Evolutionary conservation across 2,113 vertebrate genomes (phyloP).

Genomic region (Cyphomyrus plagiostoma): DNA sequence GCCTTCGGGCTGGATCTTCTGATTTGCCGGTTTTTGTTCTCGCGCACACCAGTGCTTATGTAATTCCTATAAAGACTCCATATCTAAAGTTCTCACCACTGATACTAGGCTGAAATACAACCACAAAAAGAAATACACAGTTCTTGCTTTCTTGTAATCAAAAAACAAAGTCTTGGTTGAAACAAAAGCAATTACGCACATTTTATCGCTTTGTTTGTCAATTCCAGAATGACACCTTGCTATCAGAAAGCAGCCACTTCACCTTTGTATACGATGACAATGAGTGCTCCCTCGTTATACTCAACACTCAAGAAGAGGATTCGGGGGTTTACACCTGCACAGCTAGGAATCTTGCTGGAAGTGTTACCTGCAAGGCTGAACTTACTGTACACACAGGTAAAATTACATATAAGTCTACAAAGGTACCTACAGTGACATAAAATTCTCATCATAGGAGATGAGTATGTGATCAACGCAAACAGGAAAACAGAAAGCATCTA

Average conservation of each 20-base stretch:
- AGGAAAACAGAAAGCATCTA: not conserved
- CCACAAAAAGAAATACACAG: not conserved
- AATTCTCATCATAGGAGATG: not conserved
- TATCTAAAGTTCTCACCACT: not conserved
- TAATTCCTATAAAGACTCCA: conserved; percentile 13
- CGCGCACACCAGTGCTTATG: conserved; percentile 7
- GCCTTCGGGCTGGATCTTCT: conserved; percentile 22
- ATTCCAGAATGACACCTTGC: conserved; percentile 73
- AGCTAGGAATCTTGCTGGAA: conserved; percentile 81
- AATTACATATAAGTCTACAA: not conserved
- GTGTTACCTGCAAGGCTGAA: conserved; percentile 93
- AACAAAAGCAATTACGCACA: not conserved
- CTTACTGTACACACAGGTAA: conserved; percentile 77
- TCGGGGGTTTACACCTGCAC: conserved; percentile 91
- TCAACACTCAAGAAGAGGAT: conserved; percentile 71
- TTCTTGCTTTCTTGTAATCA: not conserved
- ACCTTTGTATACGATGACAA: conserved; percentile 93
- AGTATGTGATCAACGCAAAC: not conserved
- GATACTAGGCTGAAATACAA: not conserved
- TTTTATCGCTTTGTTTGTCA: not conserved
- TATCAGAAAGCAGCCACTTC: conserved; percentile 84
- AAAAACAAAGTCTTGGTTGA: not conserved
- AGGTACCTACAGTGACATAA: not conserved
- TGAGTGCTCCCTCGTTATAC: conserved; percentile 86
- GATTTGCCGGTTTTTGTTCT: conserved; percentile 22